These are phyloP conservation scores for Drosophila mettleri DNA, from an alignment of 2,888 invertebrate genomes.

Conservation along the genomic window DNA sequence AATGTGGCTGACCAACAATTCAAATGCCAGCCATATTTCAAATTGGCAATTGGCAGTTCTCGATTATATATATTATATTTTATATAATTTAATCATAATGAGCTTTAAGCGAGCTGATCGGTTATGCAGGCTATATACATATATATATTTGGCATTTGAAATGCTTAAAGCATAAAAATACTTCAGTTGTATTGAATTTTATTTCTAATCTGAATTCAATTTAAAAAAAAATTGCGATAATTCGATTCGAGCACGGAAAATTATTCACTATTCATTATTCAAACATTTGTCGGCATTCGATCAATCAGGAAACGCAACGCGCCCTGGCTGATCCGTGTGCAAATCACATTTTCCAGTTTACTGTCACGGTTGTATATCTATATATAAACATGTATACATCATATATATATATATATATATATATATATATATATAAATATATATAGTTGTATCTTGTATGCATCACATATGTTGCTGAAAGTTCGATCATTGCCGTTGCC, in stretches of 20 bases:
- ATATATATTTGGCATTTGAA: background rate
- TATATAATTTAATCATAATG: too few species aligned
- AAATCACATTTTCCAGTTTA: slow-evolving; percentile 26
- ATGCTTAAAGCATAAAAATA: slow-evolving; percentile 11
- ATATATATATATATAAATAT: slow-evolving; percentile 1
- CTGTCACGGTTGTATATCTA: slow-evolving; percentile 13
- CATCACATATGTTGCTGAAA: background rate
- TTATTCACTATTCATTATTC: too few species aligned
- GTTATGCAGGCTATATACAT: too few species aligned
- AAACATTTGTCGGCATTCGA: slow-evolving; percentile 43
- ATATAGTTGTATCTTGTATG: background rate
- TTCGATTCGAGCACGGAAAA: slow-evolving; percentile 27
- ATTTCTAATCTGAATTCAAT: background rate
- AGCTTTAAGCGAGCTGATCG: too few species aligned
- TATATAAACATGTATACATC: slow-evolving; percentile 1
- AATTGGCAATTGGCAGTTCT: too few species aligned
- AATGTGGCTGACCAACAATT: too few species aligned
- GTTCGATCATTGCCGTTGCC: slow-evolving; percentile 13
- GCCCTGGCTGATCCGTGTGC: slow-evolving; percentile 39
- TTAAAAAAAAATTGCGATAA: slow-evolving; percentile 5
- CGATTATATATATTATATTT: too few species aligned
- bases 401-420: slow-evolving; percentile 8
- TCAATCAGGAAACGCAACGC: slow-evolving; percentile 48
- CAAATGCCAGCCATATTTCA: too few species aligned
- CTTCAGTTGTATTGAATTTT: slow-evolving; percentile 63